Base-by-base conservation (phyloP, 2,113 vertebrate species). In the human region DNA sequence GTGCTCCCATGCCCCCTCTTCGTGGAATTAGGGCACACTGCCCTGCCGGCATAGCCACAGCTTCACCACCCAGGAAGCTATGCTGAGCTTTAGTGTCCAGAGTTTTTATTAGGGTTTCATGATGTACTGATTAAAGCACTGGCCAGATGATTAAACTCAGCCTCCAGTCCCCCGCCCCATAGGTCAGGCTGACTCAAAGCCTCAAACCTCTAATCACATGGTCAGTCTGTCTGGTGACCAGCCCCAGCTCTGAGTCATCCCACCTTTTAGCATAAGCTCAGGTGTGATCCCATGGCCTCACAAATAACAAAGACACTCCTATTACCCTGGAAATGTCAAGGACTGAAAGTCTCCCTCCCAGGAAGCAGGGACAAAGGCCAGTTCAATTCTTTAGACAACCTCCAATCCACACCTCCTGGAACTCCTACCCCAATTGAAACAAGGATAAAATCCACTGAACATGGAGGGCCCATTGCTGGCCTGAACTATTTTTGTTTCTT, bases 41-140 rank as follows among this genome's bases (percentile, higher is more conserved):
- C 72, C 40, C 55, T 59, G 20, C n/a, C 0, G 4, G 68, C 14
- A 13, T 8, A 48, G 35, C 8, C 0, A 7, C 0, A 13, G 1
- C 45, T 18, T 93, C 38, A 73, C 27, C 55, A 76, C 9, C 50
- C 32, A n/a, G 88, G n/a, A 73, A 81, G n/a, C 2, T 16, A 7
- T 38, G 2, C 52, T 7, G n/a, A 25, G 52, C 32, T 57, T 55
- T 27, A 4, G 9, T 12, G 64, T 57, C 66, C 16, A 3, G 23
- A 27, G 11, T 7, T 57, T 59, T 68, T 22, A 43, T 3, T 57
- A 14, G 38, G 18, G 40, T 13, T 55, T 52, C 55, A 23, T 57
- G 59, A 32, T 52, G 23, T 38, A n/a, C 18, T 23, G 27, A 80
- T 2, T 45, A 13, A 64, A 35, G 45, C 59, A 72, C 7, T 17